These are phyloP conservation scores for Pseudonaja textilis DNA, from an alignment of 2,113 vertebrate genomes.

Conservation along the genomic window DNA sequence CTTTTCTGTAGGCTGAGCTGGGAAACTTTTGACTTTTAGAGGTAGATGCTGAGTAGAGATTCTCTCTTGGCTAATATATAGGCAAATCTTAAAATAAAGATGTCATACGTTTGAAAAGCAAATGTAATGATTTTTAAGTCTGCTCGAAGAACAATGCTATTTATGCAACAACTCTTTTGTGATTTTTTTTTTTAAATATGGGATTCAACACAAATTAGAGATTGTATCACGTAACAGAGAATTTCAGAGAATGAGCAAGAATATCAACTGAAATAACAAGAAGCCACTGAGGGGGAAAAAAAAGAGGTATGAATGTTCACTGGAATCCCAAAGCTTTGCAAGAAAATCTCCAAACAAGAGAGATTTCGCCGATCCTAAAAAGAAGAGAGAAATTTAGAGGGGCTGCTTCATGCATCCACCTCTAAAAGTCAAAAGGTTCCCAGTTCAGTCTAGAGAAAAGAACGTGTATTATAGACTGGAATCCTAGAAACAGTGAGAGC, in stretches of 20 bases:
- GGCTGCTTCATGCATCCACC: background rate
- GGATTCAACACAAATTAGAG: background rate
- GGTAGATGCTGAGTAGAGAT: background rate
- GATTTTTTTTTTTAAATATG: background rate
- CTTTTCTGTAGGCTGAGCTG: background rate
- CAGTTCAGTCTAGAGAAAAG: background rate
- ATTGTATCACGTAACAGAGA: background rate
- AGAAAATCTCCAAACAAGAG: background rate
- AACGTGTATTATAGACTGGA: background rate
- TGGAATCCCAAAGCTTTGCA: background rate
- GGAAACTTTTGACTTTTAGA: background rate
- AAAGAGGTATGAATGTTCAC: background rate
- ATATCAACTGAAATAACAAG: background rate
- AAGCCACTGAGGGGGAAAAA: background rate
- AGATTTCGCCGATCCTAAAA: background rate
- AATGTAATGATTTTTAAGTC: conserved; percentile 7
- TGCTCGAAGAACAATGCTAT: background rate
- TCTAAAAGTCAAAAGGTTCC: background rate
- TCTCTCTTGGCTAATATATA: background rate
- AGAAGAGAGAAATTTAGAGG: background rate
- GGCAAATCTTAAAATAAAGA: conserved; percentile 5
- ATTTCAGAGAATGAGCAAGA: background rate
- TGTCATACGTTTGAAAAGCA: conserved; percentile 7
- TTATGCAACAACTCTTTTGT: background rate
- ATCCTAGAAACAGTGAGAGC: background rate